Conservation (phyloP, 2,797 vertebrate genomes). For the Adrianichthys oophorus region DNA sequence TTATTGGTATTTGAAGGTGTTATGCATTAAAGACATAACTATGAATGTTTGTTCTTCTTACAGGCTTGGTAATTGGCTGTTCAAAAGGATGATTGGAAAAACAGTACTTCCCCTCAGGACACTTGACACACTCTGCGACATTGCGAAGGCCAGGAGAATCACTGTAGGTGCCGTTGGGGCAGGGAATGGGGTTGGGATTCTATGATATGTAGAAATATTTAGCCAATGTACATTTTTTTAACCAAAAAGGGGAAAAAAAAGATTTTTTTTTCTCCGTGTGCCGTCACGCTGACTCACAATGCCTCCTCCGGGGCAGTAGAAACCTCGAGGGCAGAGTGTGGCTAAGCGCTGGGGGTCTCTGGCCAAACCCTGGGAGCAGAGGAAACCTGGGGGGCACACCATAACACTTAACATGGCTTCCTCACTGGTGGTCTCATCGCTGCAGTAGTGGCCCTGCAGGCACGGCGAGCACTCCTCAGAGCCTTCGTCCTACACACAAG, state of each 20-base stretch:
- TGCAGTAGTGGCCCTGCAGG: constrained; percentile 86
- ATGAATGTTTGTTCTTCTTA: constrained; percentile 54
- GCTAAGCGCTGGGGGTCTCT: constrained; percentile 78
- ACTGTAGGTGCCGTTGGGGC: constrained; percentile 87
- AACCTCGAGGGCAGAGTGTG: constrained; percentile 85
- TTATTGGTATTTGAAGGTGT: not conserved
- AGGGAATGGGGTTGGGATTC: constrained; percentile 82
- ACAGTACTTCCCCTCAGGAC: constrained; percentile 84
- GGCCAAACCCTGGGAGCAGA: constrained; percentile 85
- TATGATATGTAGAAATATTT: constrained; percentile 36
- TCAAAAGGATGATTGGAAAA: constrained; percentile 75
- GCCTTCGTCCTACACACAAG: constrained; percentile 79
- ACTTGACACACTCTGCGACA: constrained; percentile 76
- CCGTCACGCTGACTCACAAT: constrained; percentile 72
- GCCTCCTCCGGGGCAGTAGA: constrained; percentile 84
- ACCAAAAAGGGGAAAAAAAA: not conserved
- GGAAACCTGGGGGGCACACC: constrained; percentile 85
- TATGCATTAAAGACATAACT: not conserved
- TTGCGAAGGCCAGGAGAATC: constrained; percentile 79
- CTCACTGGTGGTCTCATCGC: constrained; percentile 83
- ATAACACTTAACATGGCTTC: constrained; percentile 85
- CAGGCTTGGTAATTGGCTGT: constrained; percentile 80
- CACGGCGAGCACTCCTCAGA: constrained; percentile 82
- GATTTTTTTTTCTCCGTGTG: not conserved
- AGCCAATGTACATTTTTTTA: not conserved